phyloP scores from a whole-genome alignment of 2,113 vertebrate genomes.

The Camelus bactrianus region DNA sequence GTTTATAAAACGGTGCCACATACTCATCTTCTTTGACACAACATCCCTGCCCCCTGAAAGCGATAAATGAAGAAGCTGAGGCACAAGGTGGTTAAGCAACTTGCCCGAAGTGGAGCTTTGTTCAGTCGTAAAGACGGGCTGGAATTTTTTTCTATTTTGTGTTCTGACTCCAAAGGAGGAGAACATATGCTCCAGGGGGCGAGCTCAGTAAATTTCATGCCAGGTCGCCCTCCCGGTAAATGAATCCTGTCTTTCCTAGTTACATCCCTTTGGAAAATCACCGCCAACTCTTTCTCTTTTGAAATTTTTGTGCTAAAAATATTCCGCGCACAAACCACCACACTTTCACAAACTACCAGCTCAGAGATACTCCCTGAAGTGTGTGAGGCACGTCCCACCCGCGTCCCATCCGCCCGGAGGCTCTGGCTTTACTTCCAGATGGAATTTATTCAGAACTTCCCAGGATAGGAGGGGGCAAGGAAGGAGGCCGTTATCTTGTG shows the following conservation, averaged over 20 bases:
- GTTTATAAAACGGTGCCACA: background rate
- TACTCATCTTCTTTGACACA: background rate
- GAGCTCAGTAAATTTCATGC: slow-evolving; percentile 48
- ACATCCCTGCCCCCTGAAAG: background rate
- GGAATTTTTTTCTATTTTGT: slow-evolving; percentile 36
- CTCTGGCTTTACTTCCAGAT: slow-evolving; percentile 27
- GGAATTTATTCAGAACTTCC: slow-evolving; percentile 81
- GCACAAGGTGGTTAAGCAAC: slow-evolving; percentile 20
- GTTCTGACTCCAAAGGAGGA: slow-evolving; percentile 60
- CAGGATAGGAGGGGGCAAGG: slow-evolving; percentile 52
- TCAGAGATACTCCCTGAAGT: background rate
- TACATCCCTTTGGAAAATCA: slow-evolving; percentile 56
- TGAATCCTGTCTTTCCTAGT: slow-evolving; percentile 64
- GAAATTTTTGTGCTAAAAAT: slow-evolving; percentile 46
- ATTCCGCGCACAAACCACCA: background rate
- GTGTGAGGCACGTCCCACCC: rapidly evolving
- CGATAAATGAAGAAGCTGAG: background rate
- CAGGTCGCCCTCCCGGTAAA: slow-evolving; percentile 60
- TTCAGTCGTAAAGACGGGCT: slow-evolving; percentile 37
- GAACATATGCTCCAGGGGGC: slow-evolving; percentile 42
- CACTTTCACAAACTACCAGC: background rate
- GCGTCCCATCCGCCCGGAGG: background rate
- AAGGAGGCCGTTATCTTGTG: slow-evolving; percentile 62
- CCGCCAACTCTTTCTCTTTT: slow-evolving; percentile 15
- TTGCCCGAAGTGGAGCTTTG: slow-evolving; percentile 36